These are phyloP conservation scores for Ceraclea dissimilis DNA, from an alignment of 2,888 invertebrate genomes.

Conservation along the genomic window DNA sequence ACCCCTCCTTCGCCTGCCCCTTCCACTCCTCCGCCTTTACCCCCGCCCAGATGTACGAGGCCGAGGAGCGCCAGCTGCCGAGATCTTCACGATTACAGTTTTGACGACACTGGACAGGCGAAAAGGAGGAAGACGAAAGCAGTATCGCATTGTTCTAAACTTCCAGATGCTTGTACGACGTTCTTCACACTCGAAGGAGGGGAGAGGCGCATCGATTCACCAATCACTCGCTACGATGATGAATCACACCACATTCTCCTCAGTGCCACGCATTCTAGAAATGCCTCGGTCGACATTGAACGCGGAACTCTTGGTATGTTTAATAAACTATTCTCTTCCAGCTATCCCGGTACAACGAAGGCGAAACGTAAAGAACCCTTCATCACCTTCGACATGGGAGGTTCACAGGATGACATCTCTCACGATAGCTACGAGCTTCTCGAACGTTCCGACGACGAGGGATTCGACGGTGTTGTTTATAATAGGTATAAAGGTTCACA, in stretches of 20 bases:
- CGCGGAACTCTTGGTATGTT: constrained; percentile 57
- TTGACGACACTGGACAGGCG: constrained; percentile 61
- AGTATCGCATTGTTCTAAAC: constrained; percentile 35
- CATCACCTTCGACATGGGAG: constrained; percentile 56
- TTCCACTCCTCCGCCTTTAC: constrained; percentile 26
- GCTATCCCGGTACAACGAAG: constrained; percentile 75
- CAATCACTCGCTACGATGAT: constrained; percentile 66
- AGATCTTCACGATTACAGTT: constrained; percentile 71
- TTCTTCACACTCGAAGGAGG: constrained; percentile 40
- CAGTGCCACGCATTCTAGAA: constrained; percentile 40
- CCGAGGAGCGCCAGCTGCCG: constrained; percentile 77
- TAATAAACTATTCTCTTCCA: constrained; percentile 75
- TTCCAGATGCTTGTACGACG: constrained; percentile 34
- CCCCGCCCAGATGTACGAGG: constrained; percentile 47
- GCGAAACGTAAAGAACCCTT: constrained; percentile 59
- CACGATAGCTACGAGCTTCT: constrained; percentile 83
- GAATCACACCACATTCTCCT: constrained; percentile 42
- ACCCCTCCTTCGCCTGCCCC: constrained; percentile 32
- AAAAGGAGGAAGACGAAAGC: constrained; percentile 44
- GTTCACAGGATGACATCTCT: constrained; percentile 78
- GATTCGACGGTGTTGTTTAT: constrained; percentile 38
- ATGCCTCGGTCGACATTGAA: constrained; percentile 59
- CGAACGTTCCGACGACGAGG: constrained; percentile 65
- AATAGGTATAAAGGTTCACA: constrained; percentile 33
- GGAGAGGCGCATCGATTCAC: constrained; percentile 55